Base-by-base conservation (phyloP, 92 coral and sea anemone genomes). In the Epizoanthus illoricatus region DNA sequence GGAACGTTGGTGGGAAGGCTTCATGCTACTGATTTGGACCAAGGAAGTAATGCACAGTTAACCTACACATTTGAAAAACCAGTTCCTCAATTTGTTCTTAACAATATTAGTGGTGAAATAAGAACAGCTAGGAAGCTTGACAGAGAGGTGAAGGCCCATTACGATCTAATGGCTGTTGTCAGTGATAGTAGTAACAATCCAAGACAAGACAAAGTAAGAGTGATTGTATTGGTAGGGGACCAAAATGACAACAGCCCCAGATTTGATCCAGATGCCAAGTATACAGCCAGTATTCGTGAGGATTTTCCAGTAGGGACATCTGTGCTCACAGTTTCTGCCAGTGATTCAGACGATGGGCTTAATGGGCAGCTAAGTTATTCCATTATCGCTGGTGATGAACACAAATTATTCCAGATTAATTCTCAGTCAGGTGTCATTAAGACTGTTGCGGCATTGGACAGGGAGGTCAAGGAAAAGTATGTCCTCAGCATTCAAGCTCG, bases 211-310 rank as follows among this genome's bases (percentile, higher is more conserved):
- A 87, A 81, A 64, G 85, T 85, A 5, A 86, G 59, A 17, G 92
- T 92, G 65, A 86, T 91, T 61, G 88, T 97, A 49, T 41, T 84
- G 49, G 87, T 97, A 2, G 65, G 81, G 20, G 99, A 97, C 73
- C 68, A 79, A 21, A 97, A 97, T 74, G 99, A 97, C 85, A 93
- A 93, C 81, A 63, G 71, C 45, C 99, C 99, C 20, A 69, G 23
- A 71, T 97, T 97, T 71, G 82, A 78, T 42, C 88, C 69, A 8
- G 76, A 91, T 7, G 42, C 65, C 5, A 69, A 76, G 9, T 97
- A 97, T 47, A 71, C 28, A 55, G 84, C 84, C 15, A 80, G 79
- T 24, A 88, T 97, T 68, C 57, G 65, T 23, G 99, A 97, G 70
- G 82, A 93, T 76, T 69, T 91, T 63, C 81, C 40, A 0, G 84